phyloP scores from a whole-genome alignment of 2,113 vertebrate species.

The Ophthalmotilapia sp. region DNA sequence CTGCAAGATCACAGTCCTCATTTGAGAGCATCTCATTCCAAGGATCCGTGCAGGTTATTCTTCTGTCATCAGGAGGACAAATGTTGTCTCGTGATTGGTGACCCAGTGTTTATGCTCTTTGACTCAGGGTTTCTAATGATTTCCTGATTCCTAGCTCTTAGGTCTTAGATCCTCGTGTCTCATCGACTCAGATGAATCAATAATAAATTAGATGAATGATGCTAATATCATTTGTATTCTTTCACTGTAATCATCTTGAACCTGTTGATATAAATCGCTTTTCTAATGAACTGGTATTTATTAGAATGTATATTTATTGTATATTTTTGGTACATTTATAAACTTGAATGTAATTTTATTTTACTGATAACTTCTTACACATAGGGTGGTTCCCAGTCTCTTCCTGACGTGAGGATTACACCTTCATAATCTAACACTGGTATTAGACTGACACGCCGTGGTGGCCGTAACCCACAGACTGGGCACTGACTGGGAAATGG shows the following conservation, averaged over 20 bases:
- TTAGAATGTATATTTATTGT: not conserved
- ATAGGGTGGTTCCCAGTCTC: not conserved
- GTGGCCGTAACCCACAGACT: not conserved
- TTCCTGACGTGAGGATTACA: not conserved
- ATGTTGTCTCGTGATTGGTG: not conserved
- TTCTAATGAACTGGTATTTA: not conserved
- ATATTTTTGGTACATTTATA: not conserved
- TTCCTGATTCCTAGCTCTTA: not conserved
- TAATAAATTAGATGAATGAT: not conserved
- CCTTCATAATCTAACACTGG: not conserved
- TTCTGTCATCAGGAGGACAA: conserved; percentile 27
- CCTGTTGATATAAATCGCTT: not conserved
- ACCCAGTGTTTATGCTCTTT: not conserved
- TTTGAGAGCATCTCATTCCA: not conserved
- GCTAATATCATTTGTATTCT: not conserved
- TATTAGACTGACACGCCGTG: not conserved
- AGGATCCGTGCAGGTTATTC: not conserved
- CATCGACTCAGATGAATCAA: not conserved
- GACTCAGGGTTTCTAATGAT: not conserved
- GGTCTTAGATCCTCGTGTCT: not conserved
- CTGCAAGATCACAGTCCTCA: not conserved
- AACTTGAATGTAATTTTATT: not conserved
- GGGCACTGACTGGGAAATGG: not conserved
- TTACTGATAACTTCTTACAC: not conserved
- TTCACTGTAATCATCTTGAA: not conserved